Evolutionary conservation across 2,113 vertebrate genomes (phyloP).

Genomic region (Hippocampus guttulatus): DNA sequence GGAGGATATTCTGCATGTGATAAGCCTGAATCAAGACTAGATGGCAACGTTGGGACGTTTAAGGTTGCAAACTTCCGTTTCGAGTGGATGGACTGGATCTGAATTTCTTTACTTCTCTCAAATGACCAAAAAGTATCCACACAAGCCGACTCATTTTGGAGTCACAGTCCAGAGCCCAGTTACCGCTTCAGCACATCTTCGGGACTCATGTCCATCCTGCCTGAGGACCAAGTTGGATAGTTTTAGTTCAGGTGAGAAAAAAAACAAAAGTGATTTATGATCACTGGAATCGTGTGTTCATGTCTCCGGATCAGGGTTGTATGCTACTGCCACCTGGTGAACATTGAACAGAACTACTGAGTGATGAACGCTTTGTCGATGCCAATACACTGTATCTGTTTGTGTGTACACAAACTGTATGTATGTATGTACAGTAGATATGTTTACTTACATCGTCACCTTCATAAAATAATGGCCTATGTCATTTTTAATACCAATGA

Average conservation of each 20-base stretch:
- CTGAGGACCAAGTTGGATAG: background rate
- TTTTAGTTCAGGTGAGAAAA: background rate
- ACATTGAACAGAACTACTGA: conserved; percentile 1
- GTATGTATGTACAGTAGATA: conserved; percentile 24
- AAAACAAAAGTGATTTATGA: background rate
- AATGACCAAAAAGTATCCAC: conserved; percentile 1
- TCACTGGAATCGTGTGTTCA: background rate
- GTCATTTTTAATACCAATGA: too few relatives aligned
- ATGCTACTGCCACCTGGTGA: conserved; percentile 54
- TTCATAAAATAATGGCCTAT: too few relatives aligned
- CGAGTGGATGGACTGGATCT: conserved; percentile 7
- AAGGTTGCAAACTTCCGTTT: conserved; percentile 4
- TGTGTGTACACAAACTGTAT: conserved; percentile 46
- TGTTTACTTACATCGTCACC: background rate
- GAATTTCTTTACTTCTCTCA: background rate
- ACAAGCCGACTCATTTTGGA: conserved; percentile 15
- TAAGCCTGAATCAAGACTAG: conserved; percentile 19
- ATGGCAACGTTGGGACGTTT: conserved; percentile 10
- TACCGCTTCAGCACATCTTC: background rate
- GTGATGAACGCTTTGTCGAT: background rate
- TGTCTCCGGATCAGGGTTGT: conserved; percentile 10
- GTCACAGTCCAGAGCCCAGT: background rate
- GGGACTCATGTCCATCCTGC: background rate
- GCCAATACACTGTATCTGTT: conserved; percentile 65
- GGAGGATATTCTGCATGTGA: background rate